Percentiles rank a stretch among this genome's conserved stretches.
Conservation (phyloP, 2,113 vertebrate species). For the Tamias sibiricus region DNA sequence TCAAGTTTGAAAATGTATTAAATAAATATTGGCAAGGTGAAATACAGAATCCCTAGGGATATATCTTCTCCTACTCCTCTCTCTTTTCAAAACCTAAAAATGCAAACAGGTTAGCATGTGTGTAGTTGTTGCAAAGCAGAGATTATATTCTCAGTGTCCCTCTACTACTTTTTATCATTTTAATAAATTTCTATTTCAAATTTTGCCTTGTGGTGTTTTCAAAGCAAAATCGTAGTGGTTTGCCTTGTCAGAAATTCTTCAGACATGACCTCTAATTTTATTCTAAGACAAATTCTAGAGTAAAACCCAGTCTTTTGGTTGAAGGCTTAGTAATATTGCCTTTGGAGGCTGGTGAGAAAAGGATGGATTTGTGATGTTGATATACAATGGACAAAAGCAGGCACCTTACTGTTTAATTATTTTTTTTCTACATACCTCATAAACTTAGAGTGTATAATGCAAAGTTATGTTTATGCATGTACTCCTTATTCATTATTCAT, state of each 20-base stretch:
- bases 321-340: background rate
- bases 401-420: background rate
- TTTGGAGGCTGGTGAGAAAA: background rate
- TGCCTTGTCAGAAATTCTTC: conserved; percentile 2
- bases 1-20: background rate
- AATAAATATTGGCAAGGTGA: background rate
- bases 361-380: background rate
- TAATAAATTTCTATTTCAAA: conserved; percentile 8
- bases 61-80: background rate
- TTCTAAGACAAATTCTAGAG: background rate
- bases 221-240: background rate
- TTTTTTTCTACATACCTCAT: background rate
- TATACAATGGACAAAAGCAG: background rate
- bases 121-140: background rate
- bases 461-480: background rate
- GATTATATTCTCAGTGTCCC: background rate
- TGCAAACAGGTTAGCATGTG: background rate
- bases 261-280: background rate
- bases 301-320: background rate
- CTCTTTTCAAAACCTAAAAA: background rate
- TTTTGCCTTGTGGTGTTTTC: conserved; percentile 18
- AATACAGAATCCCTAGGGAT: background rate
- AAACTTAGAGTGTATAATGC: background rate
- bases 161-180: background rate
- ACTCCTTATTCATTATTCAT: background rate